Base-by-base conservation (phyloP, 2,888 invertebrate genomes). In the Lottia gigantea region DNA sequence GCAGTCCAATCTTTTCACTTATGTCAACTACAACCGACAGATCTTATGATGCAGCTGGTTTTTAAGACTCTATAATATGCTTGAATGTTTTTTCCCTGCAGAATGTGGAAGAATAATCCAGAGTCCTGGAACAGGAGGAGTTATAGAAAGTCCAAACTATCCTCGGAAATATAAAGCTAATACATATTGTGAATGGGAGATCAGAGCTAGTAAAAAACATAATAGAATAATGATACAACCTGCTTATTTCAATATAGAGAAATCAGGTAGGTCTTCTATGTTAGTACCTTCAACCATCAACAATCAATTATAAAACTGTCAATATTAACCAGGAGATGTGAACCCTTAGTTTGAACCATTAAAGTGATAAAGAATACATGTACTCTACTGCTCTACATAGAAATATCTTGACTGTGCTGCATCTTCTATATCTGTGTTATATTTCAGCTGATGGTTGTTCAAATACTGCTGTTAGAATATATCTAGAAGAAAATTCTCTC, bases 181-280 rank as follows among this genome's bases (percentile, higher is more conserved):
- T 85, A 82, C 80, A 6, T 95, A 95, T 76, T 99, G 98, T 91
- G 96, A 98, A 90, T 99, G 98, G 98, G 95, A 94, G 88, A 94
- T 99, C 86, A 93, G 92, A 76, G 96, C 95, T 73, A 92, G 94
- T 68, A 76, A 78, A 80, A 93, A 94, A 46, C 93, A 93, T 82
- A 94, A 95, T 88, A 93, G 94, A 87, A 93, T 99, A 83, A 92
- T 98, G 87, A 92, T 99, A 86, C 94, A 95, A 89, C 95, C 98
- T 89, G 94, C 95, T 87, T 92, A 92, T 78, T 97, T 99, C 87
- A 94, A 94, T 70, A 94, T 98, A 71, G 98, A 99, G 90, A 40
- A 40, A 40, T 40, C 40, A 40, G 40, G 40, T 40, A 40, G 1
- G 11, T 11, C 31, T 31, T 31, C 31, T 6, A 31, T 31, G 2